Conservation (phyloP, 2,888 invertebrate genomes). For the Drosophila affinis region DNA sequence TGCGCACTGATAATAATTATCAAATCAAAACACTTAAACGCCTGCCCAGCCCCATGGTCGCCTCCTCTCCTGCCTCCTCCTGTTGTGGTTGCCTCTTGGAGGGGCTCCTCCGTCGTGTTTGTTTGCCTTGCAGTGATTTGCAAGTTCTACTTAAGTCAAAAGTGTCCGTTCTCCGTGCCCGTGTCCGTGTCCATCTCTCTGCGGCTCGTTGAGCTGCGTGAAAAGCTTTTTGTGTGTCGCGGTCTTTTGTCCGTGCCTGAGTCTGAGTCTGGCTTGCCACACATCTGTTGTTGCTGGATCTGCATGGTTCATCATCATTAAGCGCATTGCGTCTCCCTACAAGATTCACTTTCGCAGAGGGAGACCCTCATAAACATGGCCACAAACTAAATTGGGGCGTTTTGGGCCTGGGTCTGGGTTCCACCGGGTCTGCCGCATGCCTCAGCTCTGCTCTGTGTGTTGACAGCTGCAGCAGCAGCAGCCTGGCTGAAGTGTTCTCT, state of each 20-base stretch:
- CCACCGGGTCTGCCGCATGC: slow-evolving; percentile 52
- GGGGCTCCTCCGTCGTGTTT: slow-evolving; percentile 49
- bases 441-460: slow-evolving; percentile 37
- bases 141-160: slow-evolving; percentile 77
- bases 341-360: slow-evolving; percentile 70
- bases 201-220: slow-evolving; percentile 58
- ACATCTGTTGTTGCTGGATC: slow-evolving; percentile 13
- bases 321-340: slow-evolving; percentile 59
- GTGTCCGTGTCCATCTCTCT: slow-evolving; percentile 6
- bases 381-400: slow-evolving; percentile 67
- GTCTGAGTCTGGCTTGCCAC: slow-evolving; percentile 9
- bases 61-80: slow-evolving; percentile 11
- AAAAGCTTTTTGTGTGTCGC: slow-evolving; percentile 60
- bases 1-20: slow-evolving; percentile 82
- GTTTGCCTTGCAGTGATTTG: slow-evolving; percentile 77
- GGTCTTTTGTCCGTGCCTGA: slow-evolving; percentile 41
- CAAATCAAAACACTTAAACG: slow-evolving; percentile 82
- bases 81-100: slow-evolving; percentile 10
- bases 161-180: slow-evolving; percentile 37
- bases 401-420: slow-evolving; percentile 30
- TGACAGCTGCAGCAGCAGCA: slow-evolving; percentile 66
- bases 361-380: slow-evolving; percentile 58
- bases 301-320: slow-evolving; percentile 71
- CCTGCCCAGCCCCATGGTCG: slow-evolving; percentile 76
- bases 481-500: slow-evolving; percentile 42